Evolutionary conservation across 2,797 vertebrate species (phyloP).

Genomic region (Scolopax rusticola): DNA sequence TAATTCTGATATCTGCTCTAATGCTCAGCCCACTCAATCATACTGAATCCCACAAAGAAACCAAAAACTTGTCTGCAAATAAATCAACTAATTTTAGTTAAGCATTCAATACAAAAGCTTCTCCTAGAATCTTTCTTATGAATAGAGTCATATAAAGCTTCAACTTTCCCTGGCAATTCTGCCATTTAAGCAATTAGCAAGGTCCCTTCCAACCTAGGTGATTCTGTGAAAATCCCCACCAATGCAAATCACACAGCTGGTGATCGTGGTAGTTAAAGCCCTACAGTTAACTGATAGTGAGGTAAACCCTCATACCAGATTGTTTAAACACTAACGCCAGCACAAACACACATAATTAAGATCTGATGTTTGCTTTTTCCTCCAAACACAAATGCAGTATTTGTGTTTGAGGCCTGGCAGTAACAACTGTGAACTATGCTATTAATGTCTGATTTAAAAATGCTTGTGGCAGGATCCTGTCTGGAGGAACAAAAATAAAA

Average conservation of each 20-base stretch:
- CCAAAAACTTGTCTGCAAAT: neutral
- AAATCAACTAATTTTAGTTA: neutral
- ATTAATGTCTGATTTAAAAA: slow-evolving; percentile 80
- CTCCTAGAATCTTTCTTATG: neutral
- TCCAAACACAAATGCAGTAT: slow-evolving; percentile 76
- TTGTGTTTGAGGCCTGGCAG: slow-evolving; percentile 76
- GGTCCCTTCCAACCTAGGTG: too few relatives aligned
- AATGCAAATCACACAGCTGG: slow-evolving; percentile 51
- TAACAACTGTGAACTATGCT: slow-evolving; percentile 77
- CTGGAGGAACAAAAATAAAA: slow-evolving; percentile 76
- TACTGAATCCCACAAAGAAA: neutral
- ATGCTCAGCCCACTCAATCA: neutral
- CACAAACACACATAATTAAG: slow-evolving; percentile 78
- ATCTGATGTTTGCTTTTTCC: slow-evolving; percentile 78
- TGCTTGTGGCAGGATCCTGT: slow-evolving; percentile 76
- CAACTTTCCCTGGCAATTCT: slow-evolving; percentile 52
- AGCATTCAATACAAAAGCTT: neutral
- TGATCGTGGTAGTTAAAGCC: slow-evolving; percentile 62
- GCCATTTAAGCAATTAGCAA: neutral
- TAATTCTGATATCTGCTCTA: neutral
- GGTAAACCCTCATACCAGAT: slow-evolving; percentile 75
- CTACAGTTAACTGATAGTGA: slow-evolving; percentile 71
- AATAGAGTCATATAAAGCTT: slow-evolving; percentile 41
- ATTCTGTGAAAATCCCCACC: neutral
- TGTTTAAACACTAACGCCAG: slow-evolving; percentile 68